phyloP scores from a whole-genome alignment of 2,113 vertebrate genomes.

The Chloropsis cyanopogon region DNA sequence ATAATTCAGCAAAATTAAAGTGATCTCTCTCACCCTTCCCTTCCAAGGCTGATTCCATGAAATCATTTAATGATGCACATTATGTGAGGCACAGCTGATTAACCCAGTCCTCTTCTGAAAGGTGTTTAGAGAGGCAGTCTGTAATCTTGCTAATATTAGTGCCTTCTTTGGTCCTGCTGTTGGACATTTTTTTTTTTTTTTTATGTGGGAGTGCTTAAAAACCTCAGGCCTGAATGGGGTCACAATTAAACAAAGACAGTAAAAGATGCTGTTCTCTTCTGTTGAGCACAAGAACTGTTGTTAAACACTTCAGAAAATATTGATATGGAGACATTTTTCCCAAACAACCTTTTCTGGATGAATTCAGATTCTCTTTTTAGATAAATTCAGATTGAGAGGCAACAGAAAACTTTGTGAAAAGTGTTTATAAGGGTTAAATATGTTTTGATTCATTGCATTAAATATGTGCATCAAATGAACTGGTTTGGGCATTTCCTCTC shows the following conservation, averaged over 20 bases:
- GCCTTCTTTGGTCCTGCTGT: neutral
- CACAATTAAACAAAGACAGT: neutral
- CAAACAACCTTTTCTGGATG: neutral
- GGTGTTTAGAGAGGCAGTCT: neutral
- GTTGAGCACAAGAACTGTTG: neutral
- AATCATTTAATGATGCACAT: slow-evolving; percentile 19
- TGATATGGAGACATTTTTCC: neutral
- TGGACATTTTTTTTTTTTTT: neutral
- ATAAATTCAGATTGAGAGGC: neutral
- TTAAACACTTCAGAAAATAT: neutral
- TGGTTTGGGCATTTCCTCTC: neutral
- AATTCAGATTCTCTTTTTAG: neutral
- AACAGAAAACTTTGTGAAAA: neutral
- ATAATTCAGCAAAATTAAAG: neutral
- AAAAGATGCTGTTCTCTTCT: neutral
- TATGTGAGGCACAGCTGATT: neutral
- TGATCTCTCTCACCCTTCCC: neutral
- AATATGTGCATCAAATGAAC: neutral
- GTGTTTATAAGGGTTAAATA: neutral
- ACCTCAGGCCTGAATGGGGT: neutral
- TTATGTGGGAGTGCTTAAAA: neutral
- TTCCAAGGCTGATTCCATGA: neutral
- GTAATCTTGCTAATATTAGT: neutral
- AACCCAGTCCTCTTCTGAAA: neutral
- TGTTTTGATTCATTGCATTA: neutral